These are phyloP conservation scores for Dusona sp. DNA, from an alignment of 2,888 invertebrate genomes.

Conservation along the genomic window DNA sequence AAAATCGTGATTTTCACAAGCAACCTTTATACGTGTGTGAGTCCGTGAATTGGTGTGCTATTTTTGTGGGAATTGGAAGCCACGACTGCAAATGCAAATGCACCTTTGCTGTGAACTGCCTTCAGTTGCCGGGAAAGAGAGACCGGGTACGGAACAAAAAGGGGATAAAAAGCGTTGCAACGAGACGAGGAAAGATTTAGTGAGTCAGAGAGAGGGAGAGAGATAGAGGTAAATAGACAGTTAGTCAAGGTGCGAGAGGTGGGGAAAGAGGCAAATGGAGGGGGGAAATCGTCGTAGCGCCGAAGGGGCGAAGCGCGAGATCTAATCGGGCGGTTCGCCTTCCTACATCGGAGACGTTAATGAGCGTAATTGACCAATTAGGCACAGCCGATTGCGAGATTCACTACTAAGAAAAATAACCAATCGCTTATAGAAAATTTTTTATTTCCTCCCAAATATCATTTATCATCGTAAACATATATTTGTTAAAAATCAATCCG, in stretches of 20 bases:
- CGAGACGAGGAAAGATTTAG: slow-evolving; percentile 16
- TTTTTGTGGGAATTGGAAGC: slow-evolving; percentile 53
- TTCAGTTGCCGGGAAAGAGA: neutral
- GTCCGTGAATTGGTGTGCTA: slow-evolving; percentile 42
- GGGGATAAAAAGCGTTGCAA: slow-evolving; percentile 26
- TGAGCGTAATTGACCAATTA: slow-evolving; percentile 85
- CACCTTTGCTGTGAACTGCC: slow-evolving; percentile 39
- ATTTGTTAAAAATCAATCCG: neutral
- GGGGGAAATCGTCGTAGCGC: slow-evolving; percentile 63
- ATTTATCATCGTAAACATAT: neutral
- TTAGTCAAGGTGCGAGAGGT: slow-evolving; percentile 38
- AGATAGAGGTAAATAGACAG: slow-evolving; percentile 4
- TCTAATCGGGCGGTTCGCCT: slow-evolving; percentile 81
- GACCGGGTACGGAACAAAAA: neutral
- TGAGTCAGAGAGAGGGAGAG: slow-evolving; percentile 13
- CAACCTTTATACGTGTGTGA: neutral
- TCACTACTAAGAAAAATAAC: slow-evolving; percentile 76
- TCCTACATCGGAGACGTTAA: slow-evolving; percentile 83
- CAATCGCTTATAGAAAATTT: slow-evolving; percentile 68
- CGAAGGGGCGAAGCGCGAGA: slow-evolving; percentile 75
- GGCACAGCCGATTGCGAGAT: slow-evolving; percentile 79
- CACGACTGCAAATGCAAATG: slow-evolving; percentile 54
- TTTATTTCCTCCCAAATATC: slow-evolving; percentile 56
- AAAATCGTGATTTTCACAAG: slow-evolving; percentile 25
- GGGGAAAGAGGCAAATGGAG: slow-evolving; percentile 31